These are phyloP conservation scores for Drosophila nigricruria DNA, from an alignment of 2,888 invertebrate species.

Conservation along the genomic window DNA sequence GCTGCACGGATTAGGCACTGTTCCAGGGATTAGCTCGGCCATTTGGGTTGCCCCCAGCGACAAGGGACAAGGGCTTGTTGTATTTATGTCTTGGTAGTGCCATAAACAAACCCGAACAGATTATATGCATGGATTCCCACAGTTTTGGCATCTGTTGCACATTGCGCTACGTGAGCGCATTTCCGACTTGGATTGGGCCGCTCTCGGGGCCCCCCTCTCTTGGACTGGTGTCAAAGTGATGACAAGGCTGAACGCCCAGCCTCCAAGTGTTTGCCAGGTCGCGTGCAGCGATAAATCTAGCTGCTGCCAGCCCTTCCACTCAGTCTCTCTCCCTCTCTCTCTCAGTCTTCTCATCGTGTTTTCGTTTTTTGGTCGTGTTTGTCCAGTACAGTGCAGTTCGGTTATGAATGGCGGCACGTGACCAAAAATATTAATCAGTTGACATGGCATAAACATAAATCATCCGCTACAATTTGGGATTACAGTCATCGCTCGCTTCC, in stretches of 20 bases:
- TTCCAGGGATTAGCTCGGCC: constrained; percentile 48
- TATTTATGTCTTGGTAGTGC: constrained; percentile 63
- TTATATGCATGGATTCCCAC: constrained; percentile 44
- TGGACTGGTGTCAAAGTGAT: constrained; percentile 53
- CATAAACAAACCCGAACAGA: constrained; percentile 53
- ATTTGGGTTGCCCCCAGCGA: constrained; percentile 18
- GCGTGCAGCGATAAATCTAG: constrained; percentile 58
- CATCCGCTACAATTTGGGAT: constrained; percentile 75
- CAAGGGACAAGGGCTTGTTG: constrained; percentile 6
- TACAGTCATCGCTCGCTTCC: constrained; percentile 40
- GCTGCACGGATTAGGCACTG: constrained; percentile 52
- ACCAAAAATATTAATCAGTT: constrained; percentile 84
- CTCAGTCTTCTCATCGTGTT: constrained; percentile 12
- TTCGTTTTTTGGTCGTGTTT: constrained; percentile 29
- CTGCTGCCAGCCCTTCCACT: constrained; percentile 18
- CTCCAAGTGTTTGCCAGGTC: constrained; percentile 52
- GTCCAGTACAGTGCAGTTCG: constrained; percentile 33
- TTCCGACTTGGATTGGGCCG: constrained; percentile 49
- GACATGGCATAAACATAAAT: constrained; percentile 83
- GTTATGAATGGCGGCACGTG: constrained; percentile 80
- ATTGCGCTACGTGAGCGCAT: constrained; percentile 64
- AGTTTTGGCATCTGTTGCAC: constrained; percentile 72
- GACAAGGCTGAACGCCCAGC: constrained; percentile 46
- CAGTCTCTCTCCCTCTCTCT: constrained; percentile 7
- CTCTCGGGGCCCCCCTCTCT: not conserved